These are phyloP conservation scores for Dorcus parallelipipedus DNA, from an alignment of 2,888 invertebrate species.

Conservation along the genomic window DNA sequence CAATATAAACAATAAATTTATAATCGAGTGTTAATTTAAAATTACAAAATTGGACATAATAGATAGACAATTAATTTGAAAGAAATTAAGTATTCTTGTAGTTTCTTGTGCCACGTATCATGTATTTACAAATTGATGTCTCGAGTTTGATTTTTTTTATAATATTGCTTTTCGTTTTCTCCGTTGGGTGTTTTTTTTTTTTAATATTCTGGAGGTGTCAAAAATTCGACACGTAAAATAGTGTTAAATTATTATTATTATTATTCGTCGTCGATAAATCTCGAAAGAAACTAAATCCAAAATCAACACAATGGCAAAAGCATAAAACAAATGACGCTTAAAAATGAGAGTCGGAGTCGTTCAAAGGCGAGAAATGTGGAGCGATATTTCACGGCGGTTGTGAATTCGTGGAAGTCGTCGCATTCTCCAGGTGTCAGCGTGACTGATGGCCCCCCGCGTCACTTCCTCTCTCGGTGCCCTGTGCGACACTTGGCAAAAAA, in stretches of 20 bases:
- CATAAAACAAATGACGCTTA: slow-evolving; percentile 40
- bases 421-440: slow-evolving; percentile 47
- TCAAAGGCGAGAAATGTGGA: slow-evolving; percentile 37
- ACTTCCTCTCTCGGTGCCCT: slow-evolving; percentile 35
- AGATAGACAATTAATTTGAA: too few species aligned
- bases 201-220: too few species aligned
- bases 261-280: background rate
- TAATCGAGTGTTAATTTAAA: too few species aligned
- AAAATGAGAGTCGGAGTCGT: slow-evolving; percentile 35
- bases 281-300: background rate
- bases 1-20: too few species aligned
- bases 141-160: too few species aligned
- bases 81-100: too few species aligned
- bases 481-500: slow-evolving; percentile 29
- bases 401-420: slow-evolving; percentile 46
- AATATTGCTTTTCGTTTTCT: too few species aligned
- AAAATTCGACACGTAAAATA: too few species aligned
- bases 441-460: slow-evolving; percentile 45
- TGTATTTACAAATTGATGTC: too few species aligned
- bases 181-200: too few species aligned
- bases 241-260: background rate
- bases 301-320: slow-evolving; percentile 13
- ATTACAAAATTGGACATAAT: too few species aligned
- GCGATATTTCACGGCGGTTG: slow-evolving; percentile 39
- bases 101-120: too few species aligned